phyloP scores from a whole-genome alignment of 1,140 invertebrate genomes.

The Pteromalus puparum region DNA sequence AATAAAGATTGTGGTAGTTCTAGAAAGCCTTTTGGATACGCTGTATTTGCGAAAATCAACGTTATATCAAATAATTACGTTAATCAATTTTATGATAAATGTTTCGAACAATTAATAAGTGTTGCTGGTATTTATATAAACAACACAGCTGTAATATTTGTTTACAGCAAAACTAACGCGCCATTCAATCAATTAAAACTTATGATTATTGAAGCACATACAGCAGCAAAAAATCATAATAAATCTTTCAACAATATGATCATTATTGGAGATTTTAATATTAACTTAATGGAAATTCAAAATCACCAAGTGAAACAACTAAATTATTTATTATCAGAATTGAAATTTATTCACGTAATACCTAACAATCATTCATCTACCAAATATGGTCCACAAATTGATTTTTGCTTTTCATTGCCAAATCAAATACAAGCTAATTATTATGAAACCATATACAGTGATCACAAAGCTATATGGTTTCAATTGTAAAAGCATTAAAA shows the following conservation, averaged over 20 bases:
- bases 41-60: not conserved
- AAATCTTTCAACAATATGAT: not conserved
- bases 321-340: not conserved
- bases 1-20: not conserved
- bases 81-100: too few species aligned
- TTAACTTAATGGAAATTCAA: not conserved
- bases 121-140: not conserved
- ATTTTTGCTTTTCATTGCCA: too few species aligned
- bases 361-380: too few species aligned
- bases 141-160: not conserved
- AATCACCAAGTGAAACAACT: not conserved
- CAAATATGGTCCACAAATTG: too few species aligned
- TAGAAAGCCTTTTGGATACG: not conserved
- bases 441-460: too few species aligned
- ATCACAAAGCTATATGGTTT: too few species aligned
- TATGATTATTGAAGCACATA: not conserved
- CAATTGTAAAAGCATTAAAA: too few species aligned
- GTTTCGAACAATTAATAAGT: not conserved
- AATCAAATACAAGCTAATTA: too few species aligned
- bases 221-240: not conserved
- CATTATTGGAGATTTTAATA: constrained; percentile 6
- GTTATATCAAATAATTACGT: not conserved
- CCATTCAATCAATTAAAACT: not conserved
- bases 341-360: too few species aligned
- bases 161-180: not conserved